These are phyloP conservation scores for Alfaro cultratus DNA, from an alignment of 2,797 vertebrate species.

Conservation along the genomic window DNA sequence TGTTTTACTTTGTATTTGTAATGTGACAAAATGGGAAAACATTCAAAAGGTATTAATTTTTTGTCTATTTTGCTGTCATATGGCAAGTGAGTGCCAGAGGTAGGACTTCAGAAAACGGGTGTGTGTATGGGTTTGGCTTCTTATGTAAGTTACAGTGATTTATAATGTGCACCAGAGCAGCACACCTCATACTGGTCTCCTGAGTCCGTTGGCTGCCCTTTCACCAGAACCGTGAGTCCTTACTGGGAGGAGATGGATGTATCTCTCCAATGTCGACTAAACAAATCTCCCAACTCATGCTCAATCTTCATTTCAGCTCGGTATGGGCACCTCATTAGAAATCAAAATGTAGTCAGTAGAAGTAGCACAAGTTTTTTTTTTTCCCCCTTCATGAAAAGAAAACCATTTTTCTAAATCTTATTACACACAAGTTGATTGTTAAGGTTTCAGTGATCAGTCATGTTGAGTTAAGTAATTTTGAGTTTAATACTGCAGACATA, in stretches of 20 bases:
- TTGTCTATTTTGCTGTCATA: constrained; percentile 26
- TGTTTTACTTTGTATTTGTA: not conserved
- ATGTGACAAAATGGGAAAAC: not conserved
- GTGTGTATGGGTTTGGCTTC: constrained; percentile 41
- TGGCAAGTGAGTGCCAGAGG: constrained; percentile 20
- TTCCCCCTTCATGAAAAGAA: constrained; percentile 19
- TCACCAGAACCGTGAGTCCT: constrained; percentile 62
- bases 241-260: constrained; percentile 66
- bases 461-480: constrained; percentile 18
- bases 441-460: constrained; percentile 34
- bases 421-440: constrained; percentile 41
- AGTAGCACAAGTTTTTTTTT: constrained; percentile 28
- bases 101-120: constrained; percentile 57
- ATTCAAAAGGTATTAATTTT: not conserved
- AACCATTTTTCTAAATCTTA: constrained; percentile 19
- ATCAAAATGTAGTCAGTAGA: constrained; percentile 43
- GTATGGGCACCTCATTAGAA: constrained; percentile 50
- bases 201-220: constrained; percentile 67
- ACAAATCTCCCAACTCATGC: constrained; percentile 56
- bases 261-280: constrained; percentile 55
- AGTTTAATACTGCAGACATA: constrained; percentile 18
- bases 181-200: constrained; percentile 60
- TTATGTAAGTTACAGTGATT: constrained; percentile 65
- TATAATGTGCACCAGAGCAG: constrained; percentile 63
- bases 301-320: constrained; percentile 60